Evolutionary conservation across 1,140 invertebrate species (phyloP).

Genomic region (Ceratitis capitata): DNA sequence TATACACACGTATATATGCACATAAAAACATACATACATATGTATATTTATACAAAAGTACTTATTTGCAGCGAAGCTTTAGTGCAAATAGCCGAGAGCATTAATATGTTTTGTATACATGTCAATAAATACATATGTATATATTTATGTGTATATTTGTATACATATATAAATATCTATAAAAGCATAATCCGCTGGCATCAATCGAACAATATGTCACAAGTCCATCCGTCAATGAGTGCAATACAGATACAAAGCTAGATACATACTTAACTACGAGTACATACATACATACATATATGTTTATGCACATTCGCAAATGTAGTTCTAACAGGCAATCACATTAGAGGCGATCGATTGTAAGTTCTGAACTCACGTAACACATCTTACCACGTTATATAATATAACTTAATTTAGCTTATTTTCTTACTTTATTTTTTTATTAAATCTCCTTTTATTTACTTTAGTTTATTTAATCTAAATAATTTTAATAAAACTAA

Average conservation of each 20-base stretch:
- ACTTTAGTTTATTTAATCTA: too few relatives aligned
- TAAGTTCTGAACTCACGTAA: too few relatives aligned
- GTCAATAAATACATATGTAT: background rate
- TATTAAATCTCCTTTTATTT: too few relatives aligned
- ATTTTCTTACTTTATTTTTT: too few relatives aligned
- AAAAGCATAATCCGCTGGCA: constrained; percentile 43
- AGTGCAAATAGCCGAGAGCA: background rate
- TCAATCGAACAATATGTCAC: constrained; percentile 53
- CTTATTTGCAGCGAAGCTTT: background rate
- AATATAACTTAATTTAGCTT: too few relatives aligned
- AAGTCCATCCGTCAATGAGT: constrained; percentile 60
- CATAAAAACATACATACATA: background rate
- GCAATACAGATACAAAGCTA: background rate
- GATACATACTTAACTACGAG: background rate
- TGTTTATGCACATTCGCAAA: background rate
- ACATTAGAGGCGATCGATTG: background rate
- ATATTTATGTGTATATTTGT: background rate
- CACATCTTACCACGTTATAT: too few relatives aligned
- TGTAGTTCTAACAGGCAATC: too few relatives aligned
- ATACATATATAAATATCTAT: too few relatives aligned
- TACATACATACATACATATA: background rate
- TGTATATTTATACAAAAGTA: background rate
- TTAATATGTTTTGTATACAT: background rate
- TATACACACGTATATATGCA: background rate
- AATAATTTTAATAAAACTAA: too few relatives aligned